Conservation (phyloP, 2,113 vertebrate species). For the Alces alces region DNA sequence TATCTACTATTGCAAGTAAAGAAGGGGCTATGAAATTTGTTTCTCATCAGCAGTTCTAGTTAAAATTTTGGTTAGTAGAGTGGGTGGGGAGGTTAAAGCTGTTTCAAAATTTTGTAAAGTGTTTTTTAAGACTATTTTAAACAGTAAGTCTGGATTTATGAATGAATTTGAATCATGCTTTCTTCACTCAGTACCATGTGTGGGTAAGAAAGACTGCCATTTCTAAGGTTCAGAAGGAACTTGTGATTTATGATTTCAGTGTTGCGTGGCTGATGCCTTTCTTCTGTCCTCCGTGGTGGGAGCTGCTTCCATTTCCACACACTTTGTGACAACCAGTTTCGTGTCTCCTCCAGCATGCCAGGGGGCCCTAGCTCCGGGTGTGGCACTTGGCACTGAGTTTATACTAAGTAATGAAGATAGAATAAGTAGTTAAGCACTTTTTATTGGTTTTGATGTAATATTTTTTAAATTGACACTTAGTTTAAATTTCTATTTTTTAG, state of each 20-base stretch:
- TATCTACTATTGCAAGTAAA: not conserved
- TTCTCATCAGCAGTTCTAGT: not conserved
- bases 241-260: too few species aligned
- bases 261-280: not conserved
- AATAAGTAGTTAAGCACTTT: not conserved
- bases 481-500: not conserved
- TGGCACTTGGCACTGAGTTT: not conserved
- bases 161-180: not conserved
- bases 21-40: not conserved
- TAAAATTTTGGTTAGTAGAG: not conserved
- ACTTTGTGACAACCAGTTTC: not conserved
- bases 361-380: not conserved
- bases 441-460: not conserved
- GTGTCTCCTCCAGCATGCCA: not conserved
- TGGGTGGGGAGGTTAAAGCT: not conserved
- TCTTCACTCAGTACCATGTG: not conserved
- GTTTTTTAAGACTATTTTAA: not conserved
- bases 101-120: not conserved
- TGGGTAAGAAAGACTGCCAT: not conserved
- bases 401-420: not conserved
- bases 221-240: not conserved
- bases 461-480: not conserved
- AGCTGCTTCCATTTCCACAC: too few species aligned
- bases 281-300: accelerated
- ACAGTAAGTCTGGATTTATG: not conserved